Conservation (phyloP, 1,140 invertebrate genomes). For the Plodia interpunctella region DNA sequence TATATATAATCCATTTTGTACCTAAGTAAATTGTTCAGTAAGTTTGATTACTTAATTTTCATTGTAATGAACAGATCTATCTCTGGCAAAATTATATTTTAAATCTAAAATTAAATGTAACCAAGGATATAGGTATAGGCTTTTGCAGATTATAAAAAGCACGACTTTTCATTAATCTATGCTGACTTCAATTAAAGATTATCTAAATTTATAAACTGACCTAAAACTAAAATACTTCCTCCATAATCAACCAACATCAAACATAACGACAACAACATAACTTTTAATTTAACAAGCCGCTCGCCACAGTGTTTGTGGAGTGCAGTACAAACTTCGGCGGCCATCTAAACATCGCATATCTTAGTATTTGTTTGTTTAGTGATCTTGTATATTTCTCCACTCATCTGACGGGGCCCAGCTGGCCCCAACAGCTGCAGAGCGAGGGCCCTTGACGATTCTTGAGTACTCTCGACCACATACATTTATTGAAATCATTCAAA, state of each 20-base stretch:
- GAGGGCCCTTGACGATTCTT: slow-evolving; percentile 28
- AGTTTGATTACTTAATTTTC: no score
- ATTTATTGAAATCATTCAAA: slow-evolving; percentile 36
- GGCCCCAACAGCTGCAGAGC: slow-evolving; percentile 45
- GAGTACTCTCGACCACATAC: slow-evolving; percentile 36
- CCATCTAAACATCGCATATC: slow-evolving; percentile 46
- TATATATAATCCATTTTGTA: no score
- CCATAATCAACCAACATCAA: not conserved
- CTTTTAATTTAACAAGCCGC: slow-evolving; percentile 21
- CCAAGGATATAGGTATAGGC: no score
- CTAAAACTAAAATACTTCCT: not conserved
- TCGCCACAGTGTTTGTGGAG: slow-evolving; percentile 44
- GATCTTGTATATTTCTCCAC: slow-evolving; percentile 54
- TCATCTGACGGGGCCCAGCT: slow-evolving; percentile 59
- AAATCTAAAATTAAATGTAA: no score
- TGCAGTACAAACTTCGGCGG: slow-evolving; percentile 47
- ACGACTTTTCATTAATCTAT: no score
- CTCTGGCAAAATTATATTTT: no score
- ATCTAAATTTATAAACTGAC: no score
- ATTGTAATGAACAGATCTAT: no score
- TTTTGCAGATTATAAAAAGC: no score
- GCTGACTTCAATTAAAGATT: no score
- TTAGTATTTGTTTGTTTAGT: slow-evolving; percentile 61
- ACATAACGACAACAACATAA: not conserved
- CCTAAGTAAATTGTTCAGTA: no score